Evolutionary conservation across 2,888 invertebrate genomes (phyloP).

Genomic region (Noctua janthina): DNA sequence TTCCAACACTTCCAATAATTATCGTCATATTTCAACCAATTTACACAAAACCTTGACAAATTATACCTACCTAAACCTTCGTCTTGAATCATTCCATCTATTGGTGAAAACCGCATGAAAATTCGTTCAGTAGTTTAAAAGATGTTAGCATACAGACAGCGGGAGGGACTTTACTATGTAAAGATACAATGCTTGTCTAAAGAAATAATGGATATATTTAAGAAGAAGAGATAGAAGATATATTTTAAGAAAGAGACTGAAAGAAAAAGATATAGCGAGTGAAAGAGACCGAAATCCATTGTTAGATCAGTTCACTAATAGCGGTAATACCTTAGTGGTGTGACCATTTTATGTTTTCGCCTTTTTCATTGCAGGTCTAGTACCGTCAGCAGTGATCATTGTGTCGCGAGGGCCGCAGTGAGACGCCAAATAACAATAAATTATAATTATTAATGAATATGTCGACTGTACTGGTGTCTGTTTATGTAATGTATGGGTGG

Average conservation of each 20-base stretch:
- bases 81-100: no score
- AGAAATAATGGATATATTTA: not conserved
- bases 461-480: slow-evolving; percentile 40
- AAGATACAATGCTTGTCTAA: not conserved
- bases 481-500: slow-evolving; percentile 57
- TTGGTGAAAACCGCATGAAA: no score
- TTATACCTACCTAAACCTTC: no score
- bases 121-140: no score
- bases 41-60: no score
- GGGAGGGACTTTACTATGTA: no score
- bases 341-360: not conserved
- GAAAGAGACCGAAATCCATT: not conserved
- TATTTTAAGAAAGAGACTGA: no score
- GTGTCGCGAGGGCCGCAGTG: slow-evolving; percentile 91
- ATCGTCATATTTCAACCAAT: no score
- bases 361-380: slow-evolving; percentile 91
- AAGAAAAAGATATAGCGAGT: not conserved
- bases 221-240: no score
- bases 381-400: slow-evolving; percentile 96
- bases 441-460: slow-evolving; percentile 20
- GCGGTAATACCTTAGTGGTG: no score
- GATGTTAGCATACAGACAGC: no score
- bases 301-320: not conserved
- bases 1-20: no score
- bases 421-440: slow-evolving; percentile 26